Evolutionary conservation across 2,888 invertebrate species (phyloP).

Genomic region (Microdon myrmicae): DNA sequence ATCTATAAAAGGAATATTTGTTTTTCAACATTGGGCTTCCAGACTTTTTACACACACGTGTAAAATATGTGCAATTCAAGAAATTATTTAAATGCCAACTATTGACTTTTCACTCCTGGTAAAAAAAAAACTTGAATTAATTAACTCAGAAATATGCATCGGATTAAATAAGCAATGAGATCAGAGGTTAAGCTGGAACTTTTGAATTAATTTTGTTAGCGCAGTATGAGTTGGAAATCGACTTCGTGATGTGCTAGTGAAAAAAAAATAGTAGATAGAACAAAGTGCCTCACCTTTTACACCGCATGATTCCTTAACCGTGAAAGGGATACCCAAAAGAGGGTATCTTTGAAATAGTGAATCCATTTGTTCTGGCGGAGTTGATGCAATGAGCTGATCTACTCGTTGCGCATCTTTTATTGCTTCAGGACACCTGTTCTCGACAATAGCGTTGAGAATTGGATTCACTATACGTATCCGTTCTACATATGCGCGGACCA

Average conservation of each 20-base stretch:
- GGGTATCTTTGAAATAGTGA: constrained; percentile 69
- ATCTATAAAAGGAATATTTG: constrained; percentile 66
- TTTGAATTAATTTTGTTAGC: too few species aligned
- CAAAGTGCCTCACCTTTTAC: constrained; percentile 71
- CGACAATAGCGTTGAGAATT: constrained; percentile 76
- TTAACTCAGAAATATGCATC: not conserved
- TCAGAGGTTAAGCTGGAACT: not conserved
- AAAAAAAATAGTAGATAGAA: too few species aligned
- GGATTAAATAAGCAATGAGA: not conserved
- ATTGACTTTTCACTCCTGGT: too few species aligned
- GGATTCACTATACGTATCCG: constrained; percentile 76
- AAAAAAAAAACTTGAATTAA: too few species aligned
- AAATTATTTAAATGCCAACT: too few species aligned
- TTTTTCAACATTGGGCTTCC: too few species aligned
- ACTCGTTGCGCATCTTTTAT: constrained; percentile 72
- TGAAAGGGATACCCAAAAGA: constrained; percentile 82
- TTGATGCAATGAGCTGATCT: constrained; percentile 67
- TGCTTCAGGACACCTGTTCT: constrained; percentile 74
- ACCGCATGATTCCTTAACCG: constrained; percentile 83
- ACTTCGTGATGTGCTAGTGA: not conserved
- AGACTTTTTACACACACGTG: too few species aligned
- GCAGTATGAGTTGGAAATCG: not conserved
- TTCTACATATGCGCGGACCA: constrained; percentile 72
- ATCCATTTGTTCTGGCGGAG: constrained; percentile 39
- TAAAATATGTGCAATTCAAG: too few species aligned